Base-by-base conservation (phyloP, 2,888 invertebrate species). In the Quadroppia sp. region DNA sequence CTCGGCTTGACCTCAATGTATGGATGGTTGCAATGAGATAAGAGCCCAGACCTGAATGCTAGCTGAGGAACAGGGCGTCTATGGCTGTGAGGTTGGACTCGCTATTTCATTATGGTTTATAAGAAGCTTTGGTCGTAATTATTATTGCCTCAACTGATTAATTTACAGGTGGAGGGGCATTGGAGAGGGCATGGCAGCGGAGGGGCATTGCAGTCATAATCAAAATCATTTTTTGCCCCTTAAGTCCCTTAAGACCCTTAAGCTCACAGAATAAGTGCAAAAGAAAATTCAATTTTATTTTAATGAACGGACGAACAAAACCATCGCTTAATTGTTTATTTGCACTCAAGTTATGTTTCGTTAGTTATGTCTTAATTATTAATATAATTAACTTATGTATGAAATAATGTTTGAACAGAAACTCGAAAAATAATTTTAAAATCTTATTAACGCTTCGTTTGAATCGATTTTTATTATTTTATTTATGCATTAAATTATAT, bases 1-100 rank as follows among this genome's bases (percentile, higher is more conserved):
- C 67, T 67, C 67, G 42, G 67, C 67, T 42, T 67, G 67, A 67
- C 67, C 71, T 71, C 50, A 71, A 53, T 71, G 71, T 53, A 71
- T 32, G 20, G 32, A 30, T 50, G 4, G n/a, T n/a, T n/a, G 13
- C 32, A 69, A 36, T 40, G 45, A 70, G 17, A 70, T 23, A 45
- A 70, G 45, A 42, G 45, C 13, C 71, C 71, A 71, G 50, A 67
- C 40, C 30, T 42, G 3, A 23, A 30, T 42, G 15, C 13, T 67
- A 15, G 36, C 25, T 32, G 32, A 36, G 23, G 15, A 40, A 13
- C 17, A 36, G 42, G 67, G 67, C 67, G 67, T 67, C 20, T 64
- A 36, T 45, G 45, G 42, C 30, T 17, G 4, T 53, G 32, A 61
- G 61, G 61, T 30, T 67, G 32, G 40, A 32, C 36, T 67, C 40